These are phyloP conservation scores for Crocodylus rhombifer DNA, from an alignment of 2,797 vertebrate genomes.

Conservation along the genomic window DNA sequence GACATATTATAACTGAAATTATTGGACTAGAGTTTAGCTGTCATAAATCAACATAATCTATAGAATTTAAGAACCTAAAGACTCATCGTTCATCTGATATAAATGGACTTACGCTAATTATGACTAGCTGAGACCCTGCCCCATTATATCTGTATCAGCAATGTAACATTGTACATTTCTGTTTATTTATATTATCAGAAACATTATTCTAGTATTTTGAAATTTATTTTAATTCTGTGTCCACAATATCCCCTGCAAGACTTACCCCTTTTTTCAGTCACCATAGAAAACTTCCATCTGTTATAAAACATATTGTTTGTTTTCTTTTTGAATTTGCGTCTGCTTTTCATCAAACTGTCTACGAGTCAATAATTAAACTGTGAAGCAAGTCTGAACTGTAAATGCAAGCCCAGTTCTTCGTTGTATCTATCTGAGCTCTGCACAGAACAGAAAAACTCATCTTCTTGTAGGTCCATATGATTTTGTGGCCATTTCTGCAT, in stretches of 20 bases:
- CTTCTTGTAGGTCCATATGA: background rate
- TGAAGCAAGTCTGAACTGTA: background rate
- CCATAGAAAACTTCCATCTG: background rate
- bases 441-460: background rate
- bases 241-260: background rate
- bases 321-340: background rate
- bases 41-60: background rate
- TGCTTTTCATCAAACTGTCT: background rate
- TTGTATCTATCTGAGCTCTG: background rate
- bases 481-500: background rate
- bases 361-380: background rate
- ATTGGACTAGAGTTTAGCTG: background rate
- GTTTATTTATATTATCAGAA: background rate
- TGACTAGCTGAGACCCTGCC: background rate
- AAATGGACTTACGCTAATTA: background rate
- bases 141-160: background rate
- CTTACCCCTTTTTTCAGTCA: background rate
- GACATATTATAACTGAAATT: background rate
- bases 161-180: background rate
- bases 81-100: background rate
- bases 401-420: background rate
- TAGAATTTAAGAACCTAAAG: background rate
- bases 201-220: background rate
- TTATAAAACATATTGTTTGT: background rate
- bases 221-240: slow-evolving; percentile 14